Base-by-base conservation (phyloP, 2,888 invertebrate species). In the Pristionchus maxplancki region DNA sequence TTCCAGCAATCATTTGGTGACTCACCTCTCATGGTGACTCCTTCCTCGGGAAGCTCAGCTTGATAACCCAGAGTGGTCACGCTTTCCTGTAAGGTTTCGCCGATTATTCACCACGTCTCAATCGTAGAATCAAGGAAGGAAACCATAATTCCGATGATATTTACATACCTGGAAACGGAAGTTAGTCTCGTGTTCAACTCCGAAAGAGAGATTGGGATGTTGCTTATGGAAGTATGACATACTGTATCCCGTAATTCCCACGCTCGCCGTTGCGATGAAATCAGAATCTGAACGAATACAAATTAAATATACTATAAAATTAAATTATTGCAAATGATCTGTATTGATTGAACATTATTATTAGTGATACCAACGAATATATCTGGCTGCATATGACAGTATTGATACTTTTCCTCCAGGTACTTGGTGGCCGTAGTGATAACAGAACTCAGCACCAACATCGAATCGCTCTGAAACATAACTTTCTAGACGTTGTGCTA, bases 181-280 rank as follows among this genome's bases (percentile, higher is more conserved):
- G 95, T 97, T 98, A 11, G 98, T 97, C 88, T 94, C 94, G 93
- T 98, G 96, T 95, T 99, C 99, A 0, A 98, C 97, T 87, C 98
- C 99, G 92, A 99, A 94, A 96, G 97, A 96, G 90, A 95, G 90
- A 83, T 90, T 90, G 48, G 95, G 94, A 53, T 97, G 95, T 95
- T 98, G 97, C 95, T 97, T 97, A 94, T 98, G 98, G 95, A 98
- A 97, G 95, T 97, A 99, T 95, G 98, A 98, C 88, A 97, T 94
- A 95, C 98, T 88, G 78, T 81, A 91, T 97, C 95, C 64, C 97
- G 97, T 28, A n/a, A n/a, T 37, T 97, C 98, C 97, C 92, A 96
- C 89, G 9, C 96, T 94, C 87, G 93, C 94, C 91, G 96, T 96
- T 53, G 95, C 94, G 67, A 95, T 95, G 94, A 95, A 96, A 91